Percentiles rank a stretch among this genome's conserved stretches.
These are phyloP conservation scores for Heterohyrax brucei DNA, from an alignment of 2,797 vertebrate species.

Conservation along the genomic window DNA sequence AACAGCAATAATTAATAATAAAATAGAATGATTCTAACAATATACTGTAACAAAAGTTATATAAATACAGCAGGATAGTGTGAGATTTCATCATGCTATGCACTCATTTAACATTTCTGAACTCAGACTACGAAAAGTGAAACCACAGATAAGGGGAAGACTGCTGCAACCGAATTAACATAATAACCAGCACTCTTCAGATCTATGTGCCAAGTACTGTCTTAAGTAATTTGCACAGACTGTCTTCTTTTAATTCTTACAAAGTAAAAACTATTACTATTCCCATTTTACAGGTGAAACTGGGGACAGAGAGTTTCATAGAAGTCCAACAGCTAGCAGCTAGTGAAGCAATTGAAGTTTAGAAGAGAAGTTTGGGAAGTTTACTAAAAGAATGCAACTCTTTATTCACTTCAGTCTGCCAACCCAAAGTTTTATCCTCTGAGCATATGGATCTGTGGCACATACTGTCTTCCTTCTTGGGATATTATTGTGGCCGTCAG, in stretches of 20 bases:
- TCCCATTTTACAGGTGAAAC: neutral
- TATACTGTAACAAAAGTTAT: no score
- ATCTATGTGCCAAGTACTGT: neutral
- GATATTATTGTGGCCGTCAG: neutral
- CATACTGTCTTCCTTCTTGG: no score
- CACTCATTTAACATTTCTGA: no score
- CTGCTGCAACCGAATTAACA: neutral
- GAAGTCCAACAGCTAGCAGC: neutral
- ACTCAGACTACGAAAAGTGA: no score
- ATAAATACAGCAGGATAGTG: no score
- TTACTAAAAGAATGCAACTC: neutral
- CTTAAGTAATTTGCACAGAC: neutral
- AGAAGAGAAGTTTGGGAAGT: neutral
- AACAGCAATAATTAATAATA: no score
- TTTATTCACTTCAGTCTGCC: neutral
- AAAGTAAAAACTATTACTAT: neutral
- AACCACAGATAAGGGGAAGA: no score
- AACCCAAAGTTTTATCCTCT: neutral
- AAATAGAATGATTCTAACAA: no score
- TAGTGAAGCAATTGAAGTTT: neutral
- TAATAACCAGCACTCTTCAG: neutral
- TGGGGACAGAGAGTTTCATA: neutral
- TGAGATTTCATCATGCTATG: no score
- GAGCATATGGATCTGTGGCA: accelerated
- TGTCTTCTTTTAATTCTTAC: neutral